Evolutionary conservation across 2,113 vertebrate species (phyloP).

Genomic region (Odobenus rosmarus): DNA sequence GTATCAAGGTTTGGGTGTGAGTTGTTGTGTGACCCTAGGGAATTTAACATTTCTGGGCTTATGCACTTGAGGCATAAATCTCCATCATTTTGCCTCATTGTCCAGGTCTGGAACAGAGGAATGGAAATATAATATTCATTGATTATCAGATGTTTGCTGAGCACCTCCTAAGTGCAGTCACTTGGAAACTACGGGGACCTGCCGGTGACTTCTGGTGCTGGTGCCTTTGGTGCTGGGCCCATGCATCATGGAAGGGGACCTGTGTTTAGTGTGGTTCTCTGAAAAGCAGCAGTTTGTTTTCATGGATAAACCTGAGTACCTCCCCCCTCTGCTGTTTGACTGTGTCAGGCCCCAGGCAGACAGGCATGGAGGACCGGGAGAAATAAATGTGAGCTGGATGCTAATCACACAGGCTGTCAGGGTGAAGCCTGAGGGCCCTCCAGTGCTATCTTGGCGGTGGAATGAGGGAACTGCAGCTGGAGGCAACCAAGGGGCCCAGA

Average conservation of each 20-base stretch:
- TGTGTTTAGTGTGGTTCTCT: neutral
- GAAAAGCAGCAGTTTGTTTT: neutral
- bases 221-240: neutral
- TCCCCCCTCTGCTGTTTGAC: neutral
- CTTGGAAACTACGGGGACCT: neutral
- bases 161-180: neutral
- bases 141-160: neutral
- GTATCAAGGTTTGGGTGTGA: neutral
- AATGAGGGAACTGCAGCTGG: neutral
- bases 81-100: neutral
- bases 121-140: neutral
- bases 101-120: neutral
- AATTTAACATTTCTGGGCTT: neutral
- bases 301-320: neutral
- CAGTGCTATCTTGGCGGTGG: neutral
- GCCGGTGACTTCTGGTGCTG: neutral
- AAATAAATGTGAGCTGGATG: neutral
- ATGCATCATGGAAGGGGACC: neutral
- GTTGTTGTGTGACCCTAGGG: neutral
- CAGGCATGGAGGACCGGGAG: neutral
- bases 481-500: neutral
- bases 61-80: neutral
- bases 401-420: neutral
- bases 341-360: neutral
- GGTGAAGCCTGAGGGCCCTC: neutral